Conservation (phyloP, 2,113 vertebrate genomes). For the Stigmatopora argus region DNA sequence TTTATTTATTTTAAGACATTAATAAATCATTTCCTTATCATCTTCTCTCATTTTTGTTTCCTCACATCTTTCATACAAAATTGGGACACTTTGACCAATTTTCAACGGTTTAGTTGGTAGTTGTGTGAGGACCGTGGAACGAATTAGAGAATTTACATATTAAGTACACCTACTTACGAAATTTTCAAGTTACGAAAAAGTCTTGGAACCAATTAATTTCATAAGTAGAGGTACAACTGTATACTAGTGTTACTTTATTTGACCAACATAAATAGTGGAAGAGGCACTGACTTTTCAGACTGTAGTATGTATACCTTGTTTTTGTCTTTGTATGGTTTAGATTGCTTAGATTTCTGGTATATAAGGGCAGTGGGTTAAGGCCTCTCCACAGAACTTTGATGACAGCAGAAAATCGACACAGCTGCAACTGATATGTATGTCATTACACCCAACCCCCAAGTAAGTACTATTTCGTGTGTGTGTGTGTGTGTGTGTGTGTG, state of each 20-base stretch:
- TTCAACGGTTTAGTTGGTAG: no score
- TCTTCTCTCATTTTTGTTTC: no score
- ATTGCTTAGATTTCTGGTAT: constrained; percentile 51
- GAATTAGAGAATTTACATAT: no score
- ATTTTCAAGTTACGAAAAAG: no score
- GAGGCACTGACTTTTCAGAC: constrained; percentile 14
- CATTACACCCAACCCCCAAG: constrained; percentile 13
- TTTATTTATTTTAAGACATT: no score
- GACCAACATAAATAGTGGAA: neutral
- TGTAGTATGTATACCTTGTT: constrained; percentile 31
- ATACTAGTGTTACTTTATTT: neutral
- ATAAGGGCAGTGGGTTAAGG: constrained; percentile 58
- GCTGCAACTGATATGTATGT: constrained; percentile 53
- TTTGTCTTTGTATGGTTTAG: constrained; percentile 47
- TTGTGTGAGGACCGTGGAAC: no score
- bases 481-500: constrained; percentile 24
- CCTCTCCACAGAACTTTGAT: constrained; percentile 35
- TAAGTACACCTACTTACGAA: no score
- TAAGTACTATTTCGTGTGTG: constrained; percentile 38
- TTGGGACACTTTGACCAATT: no score
- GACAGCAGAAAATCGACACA: constrained; percentile 39
- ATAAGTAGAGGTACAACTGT: no score
- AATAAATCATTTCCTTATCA: no score
- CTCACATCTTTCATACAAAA: no score
- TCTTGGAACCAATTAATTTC: no score